phyloP scores from a whole-genome alignment of 37 sponge, comb jelly and placozoan species.

The Crambe crambe region DNA sequence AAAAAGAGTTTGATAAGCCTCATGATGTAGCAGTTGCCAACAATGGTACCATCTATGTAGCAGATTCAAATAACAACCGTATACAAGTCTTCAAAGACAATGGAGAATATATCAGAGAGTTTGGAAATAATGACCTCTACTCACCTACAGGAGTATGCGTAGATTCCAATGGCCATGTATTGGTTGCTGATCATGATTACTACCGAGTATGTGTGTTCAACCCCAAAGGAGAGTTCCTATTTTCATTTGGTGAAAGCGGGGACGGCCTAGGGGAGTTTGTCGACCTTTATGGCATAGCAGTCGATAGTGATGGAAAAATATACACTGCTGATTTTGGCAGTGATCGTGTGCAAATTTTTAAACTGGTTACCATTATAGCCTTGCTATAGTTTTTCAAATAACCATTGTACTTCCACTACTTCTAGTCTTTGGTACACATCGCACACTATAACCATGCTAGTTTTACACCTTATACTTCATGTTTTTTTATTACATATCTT shows the following conservation, averaged over 20 bases:
- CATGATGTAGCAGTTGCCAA: neutral
- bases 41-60: neutral
- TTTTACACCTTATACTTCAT: too few species aligned
- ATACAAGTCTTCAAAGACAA: neutral
- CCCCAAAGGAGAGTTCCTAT: neutral
- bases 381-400: too few species aligned
- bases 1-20: neutral
- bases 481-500: too few species aligned
- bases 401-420: too few species aligned
- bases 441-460: too few species aligned
- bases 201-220: neutral
- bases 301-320: constrained; percentile 38
- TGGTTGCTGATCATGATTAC: neutral
- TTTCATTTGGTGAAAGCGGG: constrained; percentile 39
- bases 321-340: constrained; percentile 55
- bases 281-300: constrained; percentile 34
- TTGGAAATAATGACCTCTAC: neutral
- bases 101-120: neutral
- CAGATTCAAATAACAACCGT: neutral
- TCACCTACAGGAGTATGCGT: neutral
- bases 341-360: constrained; percentile 62
- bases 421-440: too few species aligned
- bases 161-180: neutral
- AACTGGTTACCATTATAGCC: too few species aligned
- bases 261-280: constrained; percentile 47